Base-by-base conservation (phyloP, 2,888 invertebrate genomes). In the Ellobium chinense region DNA sequence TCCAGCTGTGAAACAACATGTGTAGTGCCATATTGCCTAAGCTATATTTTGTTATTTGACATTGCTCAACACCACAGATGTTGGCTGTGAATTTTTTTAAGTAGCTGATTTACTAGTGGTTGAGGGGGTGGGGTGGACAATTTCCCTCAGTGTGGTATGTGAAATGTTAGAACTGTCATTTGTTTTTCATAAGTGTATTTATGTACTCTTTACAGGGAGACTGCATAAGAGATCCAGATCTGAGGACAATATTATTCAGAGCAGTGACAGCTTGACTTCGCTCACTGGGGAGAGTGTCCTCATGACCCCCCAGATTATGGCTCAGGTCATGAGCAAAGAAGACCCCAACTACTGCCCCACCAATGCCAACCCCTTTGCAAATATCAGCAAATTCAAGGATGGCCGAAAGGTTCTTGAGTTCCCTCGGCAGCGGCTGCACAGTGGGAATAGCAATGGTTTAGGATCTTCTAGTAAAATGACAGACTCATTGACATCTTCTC, bases 271-370 rank as follows among this genome's bases (percentile, higher is more conserved):
- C 31, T 78, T 79, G 27, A 69, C 63, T 0, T 63, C 46, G 0
- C 2, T n/a, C 12, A 7, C 60, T 24, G 76, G 76, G 21, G 84
- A 81, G 12, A 84, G 80, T n/a, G 77, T 66, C 31, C 74, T 78
- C 68, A 86, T 88, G 58, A 94, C 95, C 78, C 95, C 95, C 80
- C 95, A 93, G 82, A 90, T 95, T 87, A 95, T 97, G 12, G 97
- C 96, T 73, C 96, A 80, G 78, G 79, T 66, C 5, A 97, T 97
- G 96, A 96, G 97, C 73, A 85, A 89, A 62, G 90, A 92, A 72
- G 93, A 93, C 84, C 90, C 91, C n/a, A 92, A 92, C 83, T 93
- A 93, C 85, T 88, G 88, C 14, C 93, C 93, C 24, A 88, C 89
- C 0, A 85, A 85, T 62, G 85, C 84, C 63, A 91, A 91, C 84